Evolutionary conservation across 2,113 vertebrate genomes (phyloP), one percentile per base, ranked within the genome.

Genomic region (Taxidea taxus): DNA sequence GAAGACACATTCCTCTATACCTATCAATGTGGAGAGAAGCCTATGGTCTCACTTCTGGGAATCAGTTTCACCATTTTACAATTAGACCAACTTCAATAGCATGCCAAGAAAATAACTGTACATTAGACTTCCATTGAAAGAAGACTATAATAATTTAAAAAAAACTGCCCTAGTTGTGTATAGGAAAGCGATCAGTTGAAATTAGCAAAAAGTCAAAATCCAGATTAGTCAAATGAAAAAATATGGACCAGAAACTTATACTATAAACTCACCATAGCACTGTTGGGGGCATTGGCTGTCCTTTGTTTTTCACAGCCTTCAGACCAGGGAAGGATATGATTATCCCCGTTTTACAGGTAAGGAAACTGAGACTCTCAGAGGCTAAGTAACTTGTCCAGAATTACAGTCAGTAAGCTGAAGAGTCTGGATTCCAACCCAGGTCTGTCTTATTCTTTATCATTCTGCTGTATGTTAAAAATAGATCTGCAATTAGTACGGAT

Each of bases 401-500:
- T 34, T 7, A 58, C 1, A 87, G 20, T 66, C 60, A 80, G n/a
- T 25, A 27, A 77, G 15, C 4, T 0, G n/a, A 91, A 47, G 13
- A 78, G 14, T 56, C 44, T 75, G 9, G 18, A 66, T 96, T 85
- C 47, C 54, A 60, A 88, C 2, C 15, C 66, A 78, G 51, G 49
- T 70, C 64, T 87, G 21, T 31, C 25, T 64, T 39, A 39, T 91
- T 89, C 64, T 68, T 83, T 7, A 72, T 58, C 54, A 23, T 56
- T 77, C 29, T n/a, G 25, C 29, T 6, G 4, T 37, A 85, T 49
- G 68, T 49, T 37, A 49, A 37, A 44, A 47, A 23, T 3, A 97
- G 93, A 54, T 56, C 81, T 95, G 94, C 70, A 90, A 97, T 96
- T 94, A 95, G 82, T 39, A 14, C 34, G 62, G 87, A 87, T 66